Base-by-base conservation (phyloP, 2,888 invertebrate species). In the Nomada fucata region DNA sequence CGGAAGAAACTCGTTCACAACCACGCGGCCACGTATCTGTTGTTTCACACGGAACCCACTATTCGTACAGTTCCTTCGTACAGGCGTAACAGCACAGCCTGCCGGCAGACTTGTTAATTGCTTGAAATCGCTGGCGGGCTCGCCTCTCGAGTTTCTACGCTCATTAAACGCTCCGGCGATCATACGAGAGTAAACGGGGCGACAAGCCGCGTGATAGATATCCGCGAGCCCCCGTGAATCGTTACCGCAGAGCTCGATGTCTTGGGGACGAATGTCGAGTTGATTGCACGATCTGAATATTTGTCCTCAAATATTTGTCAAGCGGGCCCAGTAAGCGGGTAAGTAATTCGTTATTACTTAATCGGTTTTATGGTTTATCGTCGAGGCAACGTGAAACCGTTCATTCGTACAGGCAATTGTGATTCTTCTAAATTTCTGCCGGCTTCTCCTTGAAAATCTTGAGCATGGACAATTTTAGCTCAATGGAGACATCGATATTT, bases 21-120 rank as follows among this genome's bases (percentile, higher is more conserved):
- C 52, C 55, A 60, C 47, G 52, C 36, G 60, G 18, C 10, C 47
- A 44, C 13, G 60, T 65, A n/a, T 50, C 61, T 60, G 68, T 71
- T 72, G 67, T 55, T 64, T 23, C 20, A 36, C 79, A 15, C 13
- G 60, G 59, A 53, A 47, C 50, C 68, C 42, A 10, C 44, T n/a
- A n/a, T 44, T 69, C 55, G 10, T 23, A 26, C 79, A 50, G 29
- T 69, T 63, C 55, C 50, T 72, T 55, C 79, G 73, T 64, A 73
- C 61, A 57, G 61, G 81, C 64, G 69, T 55, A 64, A 81, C 61
- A 52, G 68, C 71, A 71, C 80, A 23, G 69, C 47, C 73, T 47
- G 53, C 42, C 18, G 73, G 69, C 60, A 73, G 57, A 64, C 52
- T 68, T 36, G 81, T 81, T 81, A 81, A 81, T 81, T 81, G 80